phyloP scores from a whole-genome alignment of 1,140 invertebrate species.

The Bilobella aurantiaca region DNA sequence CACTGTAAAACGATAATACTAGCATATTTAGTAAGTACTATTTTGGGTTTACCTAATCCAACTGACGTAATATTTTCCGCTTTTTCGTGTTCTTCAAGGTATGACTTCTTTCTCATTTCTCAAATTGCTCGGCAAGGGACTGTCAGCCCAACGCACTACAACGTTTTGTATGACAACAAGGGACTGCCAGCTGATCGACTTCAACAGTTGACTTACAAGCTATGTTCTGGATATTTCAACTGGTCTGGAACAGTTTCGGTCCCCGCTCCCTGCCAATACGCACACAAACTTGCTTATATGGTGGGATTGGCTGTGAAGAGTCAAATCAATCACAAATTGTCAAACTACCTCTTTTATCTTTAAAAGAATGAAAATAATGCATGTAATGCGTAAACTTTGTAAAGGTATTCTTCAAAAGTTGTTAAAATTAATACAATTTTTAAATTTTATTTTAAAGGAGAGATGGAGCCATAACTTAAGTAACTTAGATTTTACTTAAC shows the following conservation, averaged over 20 bases:
- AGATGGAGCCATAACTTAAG: too few relatives aligned
- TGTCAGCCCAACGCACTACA: conserved; percentile 57
- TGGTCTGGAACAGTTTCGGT: conserved; percentile 52
- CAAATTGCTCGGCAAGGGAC: conserved; percentile 68
- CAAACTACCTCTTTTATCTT: too few relatives aligned
- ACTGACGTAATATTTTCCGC: background rate
- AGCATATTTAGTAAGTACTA: too few relatives aligned
- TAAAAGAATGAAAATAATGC: too few relatives aligned
- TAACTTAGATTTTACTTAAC: too few relatives aligned
- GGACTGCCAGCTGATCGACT: conserved; percentile 53
- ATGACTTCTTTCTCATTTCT: conserved; percentile 71
- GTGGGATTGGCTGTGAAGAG: too few relatives aligned
- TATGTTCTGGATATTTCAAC: conserved; percentile 75
- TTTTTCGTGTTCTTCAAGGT: conserved; percentile 42
- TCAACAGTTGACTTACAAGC: conserved; percentile 65
- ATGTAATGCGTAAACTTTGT: too few relatives aligned
- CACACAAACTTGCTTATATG: conserved; percentile 78
- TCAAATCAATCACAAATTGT: too few relatives aligned
- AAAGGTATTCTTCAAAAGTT: too few relatives aligned
- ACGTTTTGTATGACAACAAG: conserved; percentile 49
- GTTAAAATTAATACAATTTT: too few relatives aligned
- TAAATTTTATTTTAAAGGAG: too few relatives aligned
- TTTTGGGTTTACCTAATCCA: background rate
- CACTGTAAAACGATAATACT: too few relatives aligned
- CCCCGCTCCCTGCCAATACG: conserved; percentile 73